Base-by-base conservation (phyloP, 2,888 invertebrate species). In the Yponomeuta cagnagella region DNA sequence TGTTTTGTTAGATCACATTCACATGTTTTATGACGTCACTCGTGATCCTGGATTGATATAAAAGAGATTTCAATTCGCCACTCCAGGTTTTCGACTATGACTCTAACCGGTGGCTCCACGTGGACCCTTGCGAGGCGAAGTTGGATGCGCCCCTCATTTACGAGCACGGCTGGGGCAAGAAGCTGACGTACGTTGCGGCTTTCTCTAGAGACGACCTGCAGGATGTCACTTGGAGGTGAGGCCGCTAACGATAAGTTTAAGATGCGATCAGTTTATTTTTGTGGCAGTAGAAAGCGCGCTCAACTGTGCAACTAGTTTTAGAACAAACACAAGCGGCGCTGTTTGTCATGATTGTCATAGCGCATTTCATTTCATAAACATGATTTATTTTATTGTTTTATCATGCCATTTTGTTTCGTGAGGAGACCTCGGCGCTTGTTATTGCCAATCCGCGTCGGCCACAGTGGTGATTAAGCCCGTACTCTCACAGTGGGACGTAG, bases 111-210 rank as follows among this genome's bases (percentile, higher is more conserved):
- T 99, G 99, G 99, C 81, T 99, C 6, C 99, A 99, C 87, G 95
- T 96, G 76, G 99, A 99, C 91, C 96, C 99, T 0, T 99, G 99
- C 82, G 99, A 99, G 86, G 96, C 96, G 80, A 92, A 93, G 3
- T 92, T 96, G 72, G 97, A 99, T 90, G 94, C 95, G 2, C 99
- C 99, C 0, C 91, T 99, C 0, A 93, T 98, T 83, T 99, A 99
- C 88, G 96, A 98, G 82, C 93, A 93, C 78, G 98, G 98, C 0
- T 98, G 98, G 98, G 94, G 95, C 63, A 98, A 99, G 85, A 93
- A 95, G 76, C 90, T 99, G 58, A 93, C 94, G 0, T 99, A 99
- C 84, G 93, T 99, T 10, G 93, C 99, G 70, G 99, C 97, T 0
- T 96, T 96, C 78, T 97, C 98, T 0, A 89, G 93, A 31, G 97